phyloP scores from a whole-genome alignment of 2,797 vertebrate genomes.

The Etheostoma perlongum region DNA sequence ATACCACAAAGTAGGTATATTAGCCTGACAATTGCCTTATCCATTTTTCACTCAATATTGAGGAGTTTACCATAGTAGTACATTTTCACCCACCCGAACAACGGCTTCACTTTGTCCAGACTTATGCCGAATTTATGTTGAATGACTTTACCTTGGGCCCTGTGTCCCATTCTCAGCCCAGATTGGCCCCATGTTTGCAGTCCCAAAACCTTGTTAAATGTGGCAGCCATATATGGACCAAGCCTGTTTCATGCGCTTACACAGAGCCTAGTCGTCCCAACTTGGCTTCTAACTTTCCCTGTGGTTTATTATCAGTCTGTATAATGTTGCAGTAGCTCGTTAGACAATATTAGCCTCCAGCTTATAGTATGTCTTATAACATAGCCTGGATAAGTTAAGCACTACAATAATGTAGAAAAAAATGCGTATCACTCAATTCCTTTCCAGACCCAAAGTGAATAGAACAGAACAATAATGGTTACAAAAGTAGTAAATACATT shows the following conservation, averaged over 20 bases:
- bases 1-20: background rate
- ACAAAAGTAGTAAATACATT: background rate
- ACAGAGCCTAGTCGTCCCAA: background rate
- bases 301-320: conserved; percentile 26
- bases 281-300: conserved; percentile 15
- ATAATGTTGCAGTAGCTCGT: conserved; percentile 19
- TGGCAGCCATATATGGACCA: conserved; percentile 6
- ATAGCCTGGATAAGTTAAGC: background rate
- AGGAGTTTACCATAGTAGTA: background rate
- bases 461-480: background rate
- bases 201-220: background rate
- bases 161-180: background rate
- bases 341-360: conserved; percentile 2
- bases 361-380: background rate
- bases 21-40: background rate
- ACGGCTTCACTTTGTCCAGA: background rate
- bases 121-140: background rate
- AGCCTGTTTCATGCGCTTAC: background rate
- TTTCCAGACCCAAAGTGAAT: background rate
- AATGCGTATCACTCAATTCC: background rate
- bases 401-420: conserved; percentile 3
- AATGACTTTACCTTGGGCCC: background rate
- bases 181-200: background rate
- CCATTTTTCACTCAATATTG: background rate
- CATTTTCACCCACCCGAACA: background rate